Percentiles rank a stretch among this genome's conserved stretches.
Evolutionary conservation across 1,140 invertebrate genomes (phyloP).

Genomic region (Neomicropteryx cornuta): DNA sequence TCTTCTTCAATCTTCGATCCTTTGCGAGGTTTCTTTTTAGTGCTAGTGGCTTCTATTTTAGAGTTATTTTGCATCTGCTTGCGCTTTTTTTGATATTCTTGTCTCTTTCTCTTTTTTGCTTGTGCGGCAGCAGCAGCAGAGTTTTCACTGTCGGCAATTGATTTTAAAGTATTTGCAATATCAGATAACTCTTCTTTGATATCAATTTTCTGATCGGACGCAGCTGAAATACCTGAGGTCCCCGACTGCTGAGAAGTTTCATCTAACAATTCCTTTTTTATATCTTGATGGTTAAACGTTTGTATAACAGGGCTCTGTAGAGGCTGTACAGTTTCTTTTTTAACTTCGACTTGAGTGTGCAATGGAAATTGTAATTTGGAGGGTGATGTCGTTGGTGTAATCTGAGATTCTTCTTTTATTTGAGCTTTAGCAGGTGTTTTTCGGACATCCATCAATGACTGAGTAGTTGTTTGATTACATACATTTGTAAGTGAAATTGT

Average conservation of each 20-base stretch:
- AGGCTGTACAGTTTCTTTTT: slow-evolving; percentile 40
- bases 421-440: slow-evolving; percentile 21
- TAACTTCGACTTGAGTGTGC: slow-evolving; percentile 22
- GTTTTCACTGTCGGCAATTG: slow-evolving; percentile 24
- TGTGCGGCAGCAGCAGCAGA: slow-evolving; percentile 39
- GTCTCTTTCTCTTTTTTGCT: slow-evolving; percentile 66
- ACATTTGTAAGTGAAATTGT: slow-evolving; percentile 11
- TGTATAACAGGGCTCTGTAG: slow-evolving; percentile 39
- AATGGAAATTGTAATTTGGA: slow-evolving; percentile 14
- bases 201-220: slow-evolving; percentile 46
- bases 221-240: slow-evolving; percentile 38
- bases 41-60: slow-evolving; percentile 44
- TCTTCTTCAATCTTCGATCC: slow-evolving; percentile 81
- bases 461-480: slow-evolving; percentile 31
- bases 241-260: slow-evolving; percentile 47
- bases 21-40: slow-evolving; percentile 74
- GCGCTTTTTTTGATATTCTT: slow-evolving; percentile 76
- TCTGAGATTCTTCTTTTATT: slow-evolving; percentile 14
- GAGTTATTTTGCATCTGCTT: slow-evolving; percentile 47
- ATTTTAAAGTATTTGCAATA: slow-evolving; percentile 11
- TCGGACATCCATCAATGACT: slow-evolving; percentile 37
- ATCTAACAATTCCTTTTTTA: slow-evolving; percentile 48
- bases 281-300: slow-evolving; percentile 39
- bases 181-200: slow-evolving; percentile 45
- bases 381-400: slow-evolving; percentile 20